A percentile compares a stretch with the other conserved stretches of the same genome.
phyloP scores from a whole-genome alignment of 2,113 vertebrate species.

The Paradoxurus hermaphroditus region DNA sequence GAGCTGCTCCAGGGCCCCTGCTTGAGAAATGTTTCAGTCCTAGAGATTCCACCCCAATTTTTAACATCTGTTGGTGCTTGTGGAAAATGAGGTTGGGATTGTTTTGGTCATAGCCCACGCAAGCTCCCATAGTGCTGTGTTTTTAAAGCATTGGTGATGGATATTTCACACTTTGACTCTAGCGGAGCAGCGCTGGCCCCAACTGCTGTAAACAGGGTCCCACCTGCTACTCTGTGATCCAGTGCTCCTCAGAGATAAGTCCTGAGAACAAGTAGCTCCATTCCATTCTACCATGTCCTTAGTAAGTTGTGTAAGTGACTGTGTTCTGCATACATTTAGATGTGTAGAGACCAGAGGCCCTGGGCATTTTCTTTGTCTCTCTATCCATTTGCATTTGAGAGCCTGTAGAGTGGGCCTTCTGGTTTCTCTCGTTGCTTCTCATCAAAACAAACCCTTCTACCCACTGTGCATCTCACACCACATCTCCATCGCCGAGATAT shows the following conservation, averaged over 20 bases:
- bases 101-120: not conserved
- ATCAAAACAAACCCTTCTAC: not conserved
- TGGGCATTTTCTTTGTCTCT: not conserved
- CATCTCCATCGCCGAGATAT: not conserved
- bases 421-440: not conserved
- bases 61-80: conserved; percentile 46
- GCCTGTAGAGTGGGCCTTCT: not conserved
- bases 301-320: not conserved
- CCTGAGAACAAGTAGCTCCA: accelerated
- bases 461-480: not conserved
- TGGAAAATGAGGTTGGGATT: conserved; percentile 3
- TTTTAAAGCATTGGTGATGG: not conserved
- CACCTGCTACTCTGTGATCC: not conserved
- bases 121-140: not conserved
- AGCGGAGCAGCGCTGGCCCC: not conserved
- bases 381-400: not conserved
- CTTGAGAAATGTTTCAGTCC: not conserved
- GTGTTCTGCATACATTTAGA: not conserved
- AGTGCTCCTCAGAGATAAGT: not conserved
- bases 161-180: not conserved
- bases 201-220: not conserved
- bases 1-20: conserved; percentile 21
- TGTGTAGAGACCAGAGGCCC: not conserved
- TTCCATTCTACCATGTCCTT: accelerated
- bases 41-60: conserved; percentile 30